A percentile compares a stretch with the other conserved stretches of the same genome.
phyloP scores from a whole-genome alignment of 2,888 invertebrate genomes.

The Steinernema carpocapsae region DNA sequence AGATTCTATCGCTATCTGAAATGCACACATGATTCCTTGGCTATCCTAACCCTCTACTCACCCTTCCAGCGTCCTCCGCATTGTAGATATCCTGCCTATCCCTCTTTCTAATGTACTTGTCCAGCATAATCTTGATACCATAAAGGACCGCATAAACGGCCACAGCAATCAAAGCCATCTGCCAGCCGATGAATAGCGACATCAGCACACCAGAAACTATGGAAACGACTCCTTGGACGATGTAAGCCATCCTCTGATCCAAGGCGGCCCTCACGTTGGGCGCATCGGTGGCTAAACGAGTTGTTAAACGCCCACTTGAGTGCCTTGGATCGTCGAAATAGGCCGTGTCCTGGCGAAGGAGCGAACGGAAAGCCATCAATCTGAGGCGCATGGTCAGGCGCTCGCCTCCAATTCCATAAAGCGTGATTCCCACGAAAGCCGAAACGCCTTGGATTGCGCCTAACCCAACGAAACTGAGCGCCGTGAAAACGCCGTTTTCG shows the following conservation, averaged over 20 bases:
- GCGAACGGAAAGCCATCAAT: conserved; percentile 69
- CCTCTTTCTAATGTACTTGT: conserved; percentile 67
- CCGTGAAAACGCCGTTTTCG: conserved; percentile 71
- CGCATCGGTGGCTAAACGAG: conserved; percentile 71
- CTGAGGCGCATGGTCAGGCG: conserved; percentile 70
- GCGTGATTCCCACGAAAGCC: conserved; percentile 53
- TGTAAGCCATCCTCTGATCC: conserved; percentile 70
- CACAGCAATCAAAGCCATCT: conserved; percentile 69
- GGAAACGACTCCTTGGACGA: conserved; percentile 69
- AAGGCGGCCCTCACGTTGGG: conserved; percentile 71
- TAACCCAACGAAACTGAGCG: conserved; percentile 69
- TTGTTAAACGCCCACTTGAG: conserved; percentile 70
- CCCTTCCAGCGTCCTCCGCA: conserved; percentile 25
- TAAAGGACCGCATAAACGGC: conserved; percentile 70
- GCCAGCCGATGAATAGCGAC: conserved; percentile 72
- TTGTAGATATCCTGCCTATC: conserved; percentile 28
- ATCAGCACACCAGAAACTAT: conserved; percentile 70
- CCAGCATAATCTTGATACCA: conserved; percentile 70
- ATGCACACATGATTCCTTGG: conserved; percentile 70
- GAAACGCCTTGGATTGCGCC: conserved; percentile 68
- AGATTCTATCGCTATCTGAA: conserved; percentile 68
- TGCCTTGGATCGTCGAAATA: conserved; percentile 71
- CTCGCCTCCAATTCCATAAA: conserved; percentile 69
- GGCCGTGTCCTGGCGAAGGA: conserved; percentile 70
- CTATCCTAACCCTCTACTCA: conserved; percentile 70